Conservation (phyloP, 2,113 vertebrate species). For the Dipodomys merriami region DNA sequence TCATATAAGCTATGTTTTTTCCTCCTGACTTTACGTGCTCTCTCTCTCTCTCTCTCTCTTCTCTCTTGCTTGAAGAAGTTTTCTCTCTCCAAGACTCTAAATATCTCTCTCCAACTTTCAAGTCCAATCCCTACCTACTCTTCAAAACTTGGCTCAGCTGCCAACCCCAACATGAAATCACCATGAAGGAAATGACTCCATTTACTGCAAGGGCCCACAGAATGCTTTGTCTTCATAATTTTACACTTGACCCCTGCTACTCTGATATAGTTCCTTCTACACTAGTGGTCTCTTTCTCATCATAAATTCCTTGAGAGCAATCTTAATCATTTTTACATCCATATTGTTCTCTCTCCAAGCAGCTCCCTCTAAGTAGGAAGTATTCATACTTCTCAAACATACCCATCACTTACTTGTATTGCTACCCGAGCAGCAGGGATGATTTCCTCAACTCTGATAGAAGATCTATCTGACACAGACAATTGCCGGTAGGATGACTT, state of each 20-base stretch:
- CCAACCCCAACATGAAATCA: neutral
- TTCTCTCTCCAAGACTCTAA: neutral
- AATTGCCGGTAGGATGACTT: slow-evolving; percentile 97
- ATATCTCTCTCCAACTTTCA: neutral
- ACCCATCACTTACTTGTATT: slow-evolving; percentile 91
- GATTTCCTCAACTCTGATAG: slow-evolving; percentile 98
- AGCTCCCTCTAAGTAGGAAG: neutral
- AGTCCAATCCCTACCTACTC: neutral
- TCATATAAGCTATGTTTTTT: neutral
- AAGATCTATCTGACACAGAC: slow-evolving; percentile 97
- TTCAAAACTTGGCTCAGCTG: neutral
- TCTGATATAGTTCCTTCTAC: neutral
- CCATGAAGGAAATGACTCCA: neutral
- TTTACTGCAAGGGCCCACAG: neutral
- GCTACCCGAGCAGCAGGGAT: slow-evolving; percentile 97
- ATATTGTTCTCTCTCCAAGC: neutral
- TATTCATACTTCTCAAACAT: neutral
- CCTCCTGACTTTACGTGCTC: neutral
- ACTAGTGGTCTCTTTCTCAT: neutral
- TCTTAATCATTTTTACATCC: neutral
- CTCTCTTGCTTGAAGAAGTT: neutral
- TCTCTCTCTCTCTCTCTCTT: neutral
- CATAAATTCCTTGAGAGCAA: neutral
- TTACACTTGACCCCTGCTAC: neutral
- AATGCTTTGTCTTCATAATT: neutral